Evolutionary conservation across 2,888 invertebrate species (phyloP).

Genomic region (Trichopoda pennipes): DNA sequence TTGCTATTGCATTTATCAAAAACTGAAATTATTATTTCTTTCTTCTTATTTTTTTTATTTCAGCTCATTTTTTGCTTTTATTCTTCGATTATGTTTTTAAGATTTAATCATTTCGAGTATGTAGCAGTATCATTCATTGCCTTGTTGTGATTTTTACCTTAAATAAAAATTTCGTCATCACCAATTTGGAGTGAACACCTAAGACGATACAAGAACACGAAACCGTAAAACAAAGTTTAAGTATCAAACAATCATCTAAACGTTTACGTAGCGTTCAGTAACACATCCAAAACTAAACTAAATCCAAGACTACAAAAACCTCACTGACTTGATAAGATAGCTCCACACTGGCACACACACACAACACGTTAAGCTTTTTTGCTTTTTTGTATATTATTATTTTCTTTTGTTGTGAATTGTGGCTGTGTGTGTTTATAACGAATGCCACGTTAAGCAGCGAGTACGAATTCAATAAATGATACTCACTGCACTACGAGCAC

Average conservation of each 20-base stretch:
- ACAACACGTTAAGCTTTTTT: constrained; percentile 37
- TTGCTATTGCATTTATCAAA: constrained; percentile 47
- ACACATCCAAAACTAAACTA: constrained; percentile 70
- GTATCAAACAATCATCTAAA: constrained; percentile 54
- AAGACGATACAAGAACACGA: constrained; percentile 50
- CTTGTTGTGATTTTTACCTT: constrained; percentile 10
- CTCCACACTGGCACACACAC: constrained; percentile 35
- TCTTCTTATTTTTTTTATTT: constrained; percentile 18
- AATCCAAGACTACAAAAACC: constrained; percentile 57
- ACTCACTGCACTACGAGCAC: constrained; percentile 9
- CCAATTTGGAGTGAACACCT: constrained; percentile 48
- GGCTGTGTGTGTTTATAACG: constrained; percentile 36
- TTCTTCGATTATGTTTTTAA: background rate
- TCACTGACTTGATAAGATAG: constrained; percentile 50
- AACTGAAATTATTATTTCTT: constrained; percentile 50
- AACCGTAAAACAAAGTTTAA: constrained; percentile 38
- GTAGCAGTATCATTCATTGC: constrained; percentile 45
- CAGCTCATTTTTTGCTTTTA: constrained; percentile 28
- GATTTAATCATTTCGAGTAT: constrained; percentile 45
- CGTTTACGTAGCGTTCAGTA: constrained; percentile 67
- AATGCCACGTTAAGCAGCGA: constrained; percentile 67
- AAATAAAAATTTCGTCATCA: constrained; percentile 51
- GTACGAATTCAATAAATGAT: constrained; percentile 28
- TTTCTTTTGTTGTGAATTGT: constrained; percentile 42
- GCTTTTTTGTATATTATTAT: constrained; percentile 24